Conservation (phyloP, 2,797 vertebrate genomes). For the Cirrhinus mrigala region DNA sequence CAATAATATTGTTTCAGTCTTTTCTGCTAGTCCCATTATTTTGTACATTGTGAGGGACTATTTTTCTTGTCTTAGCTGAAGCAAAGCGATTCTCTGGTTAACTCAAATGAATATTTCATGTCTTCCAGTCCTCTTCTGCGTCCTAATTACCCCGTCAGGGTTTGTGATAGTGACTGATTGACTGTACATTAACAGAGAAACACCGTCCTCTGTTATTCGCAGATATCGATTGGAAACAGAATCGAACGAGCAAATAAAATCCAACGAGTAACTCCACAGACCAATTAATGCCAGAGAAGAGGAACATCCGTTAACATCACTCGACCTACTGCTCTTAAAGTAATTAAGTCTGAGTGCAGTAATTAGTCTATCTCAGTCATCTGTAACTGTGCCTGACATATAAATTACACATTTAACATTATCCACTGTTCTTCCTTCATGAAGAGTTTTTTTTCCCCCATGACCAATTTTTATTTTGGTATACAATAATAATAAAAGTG, state of each 20-base stretch:
- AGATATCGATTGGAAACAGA: background rate
- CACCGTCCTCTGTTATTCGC: background rate
- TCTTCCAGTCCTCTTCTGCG: background rate
- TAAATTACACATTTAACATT: constrained; percentile 36
- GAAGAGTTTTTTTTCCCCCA: background rate
- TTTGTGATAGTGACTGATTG: background rate
- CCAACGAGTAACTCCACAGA: constrained; percentile 10
- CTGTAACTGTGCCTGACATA: constrained; percentile 37
- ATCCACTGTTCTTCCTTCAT: background rate
- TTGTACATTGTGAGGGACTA: background rate
- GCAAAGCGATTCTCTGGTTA: background rate
- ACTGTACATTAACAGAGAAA: background rate
- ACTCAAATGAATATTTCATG: background rate
- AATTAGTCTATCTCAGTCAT: constrained; percentile 39
- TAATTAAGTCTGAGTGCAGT: constrained; percentile 51
- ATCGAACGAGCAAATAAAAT: background rate
- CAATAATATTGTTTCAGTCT: background rate
- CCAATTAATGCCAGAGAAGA: constrained; percentile 42
- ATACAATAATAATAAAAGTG: background rate
- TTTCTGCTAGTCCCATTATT: background rate
- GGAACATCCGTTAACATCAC: constrained; percentile 37
- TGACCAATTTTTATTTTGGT: background rate
- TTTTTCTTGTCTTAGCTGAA: background rate
- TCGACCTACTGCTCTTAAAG: constrained; percentile 50
- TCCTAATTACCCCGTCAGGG: background rate